Percentiles rank a stretch among this genome's conserved stretches.
phyloP scores from a whole-genome alignment of 2,113 vertebrate genomes.

The Nicator chloris region DNA sequence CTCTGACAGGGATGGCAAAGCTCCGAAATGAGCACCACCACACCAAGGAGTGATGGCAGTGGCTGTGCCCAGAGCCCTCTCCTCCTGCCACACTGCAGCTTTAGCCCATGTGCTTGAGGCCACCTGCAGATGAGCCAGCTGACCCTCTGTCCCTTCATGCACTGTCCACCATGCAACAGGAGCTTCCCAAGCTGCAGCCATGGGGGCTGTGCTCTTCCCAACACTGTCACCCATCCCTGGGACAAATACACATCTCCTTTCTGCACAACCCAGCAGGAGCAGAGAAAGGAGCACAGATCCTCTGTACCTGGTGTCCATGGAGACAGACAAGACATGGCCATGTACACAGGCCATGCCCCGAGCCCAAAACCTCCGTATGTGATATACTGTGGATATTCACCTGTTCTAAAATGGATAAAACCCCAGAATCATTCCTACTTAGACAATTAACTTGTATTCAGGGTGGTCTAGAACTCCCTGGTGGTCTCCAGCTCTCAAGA shows the following conservation, averaged over 20 bases:
- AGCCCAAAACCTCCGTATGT: not conserved
- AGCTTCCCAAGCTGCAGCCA: not conserved
- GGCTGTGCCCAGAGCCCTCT: not conserved
- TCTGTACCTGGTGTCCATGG: not conserved
- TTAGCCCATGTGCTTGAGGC: not conserved
- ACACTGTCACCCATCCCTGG: not conserved
- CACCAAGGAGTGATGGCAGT: accelerated
- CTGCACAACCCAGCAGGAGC: not conserved
- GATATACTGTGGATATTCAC: not conserved
- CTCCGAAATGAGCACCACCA: not conserved
- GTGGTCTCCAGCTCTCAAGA: not conserved
- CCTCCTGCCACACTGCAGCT: accelerated
- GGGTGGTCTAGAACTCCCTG: not conserved
- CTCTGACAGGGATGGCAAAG: not conserved
- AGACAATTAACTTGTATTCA: not conserved
- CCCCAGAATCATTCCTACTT: not conserved
- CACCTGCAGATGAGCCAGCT: not conserved
- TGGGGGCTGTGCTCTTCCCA: not conserved
- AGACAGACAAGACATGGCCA: not conserved
- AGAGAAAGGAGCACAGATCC: not conserved
- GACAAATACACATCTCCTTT: not conserved
- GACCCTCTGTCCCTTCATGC: not conserved
- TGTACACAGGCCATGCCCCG: accelerated
- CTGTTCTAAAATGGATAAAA: not conserved
- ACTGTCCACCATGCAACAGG: not conserved